Evolutionary conservation across 2,113 vertebrate genomes (phyloP).

Genomic region (Cryptotis parvus): DNA sequence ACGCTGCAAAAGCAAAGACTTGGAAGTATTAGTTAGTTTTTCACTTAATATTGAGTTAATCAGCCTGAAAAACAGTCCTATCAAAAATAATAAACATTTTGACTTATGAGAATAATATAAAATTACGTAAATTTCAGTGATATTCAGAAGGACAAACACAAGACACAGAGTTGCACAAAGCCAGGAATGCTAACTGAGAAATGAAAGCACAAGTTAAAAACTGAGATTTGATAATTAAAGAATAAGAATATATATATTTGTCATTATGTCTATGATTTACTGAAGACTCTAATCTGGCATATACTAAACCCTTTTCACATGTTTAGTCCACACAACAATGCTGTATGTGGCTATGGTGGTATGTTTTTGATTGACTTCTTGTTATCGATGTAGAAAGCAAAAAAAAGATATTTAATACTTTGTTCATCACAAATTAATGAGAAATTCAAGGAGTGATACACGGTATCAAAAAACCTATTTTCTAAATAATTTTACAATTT

Average conservation of each 20-base stretch:
- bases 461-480: background rate
- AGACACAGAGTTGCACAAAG: background rate
- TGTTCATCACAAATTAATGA: background rate
- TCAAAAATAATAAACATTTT: background rate
- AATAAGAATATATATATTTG: background rate
- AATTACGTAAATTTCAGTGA: constrained; percentile 1
- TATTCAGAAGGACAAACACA: background rate
- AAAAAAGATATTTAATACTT: background rate
- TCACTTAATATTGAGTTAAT: background rate
- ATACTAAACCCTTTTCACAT: background rate
- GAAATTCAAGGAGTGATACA: background rate
- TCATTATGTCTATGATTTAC: background rate
- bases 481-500: constrained; percentile 10
- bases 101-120: background rate
- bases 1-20: background rate
- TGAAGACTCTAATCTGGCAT: background rate
- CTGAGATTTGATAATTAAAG: background rate
- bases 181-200: background rate
- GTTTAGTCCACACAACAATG: background rate
- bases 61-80: background rate
- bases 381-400: background rate
- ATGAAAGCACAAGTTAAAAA: background rate
- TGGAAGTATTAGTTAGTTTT: background rate
- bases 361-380: background rate
- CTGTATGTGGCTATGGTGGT: background rate